A percentile compares a stretch with the other conserved stretches of the same genome.
Conservation (phyloP, 2,113 vertebrate genomes). For the Gymnobelideus leadbeateri region DNA sequence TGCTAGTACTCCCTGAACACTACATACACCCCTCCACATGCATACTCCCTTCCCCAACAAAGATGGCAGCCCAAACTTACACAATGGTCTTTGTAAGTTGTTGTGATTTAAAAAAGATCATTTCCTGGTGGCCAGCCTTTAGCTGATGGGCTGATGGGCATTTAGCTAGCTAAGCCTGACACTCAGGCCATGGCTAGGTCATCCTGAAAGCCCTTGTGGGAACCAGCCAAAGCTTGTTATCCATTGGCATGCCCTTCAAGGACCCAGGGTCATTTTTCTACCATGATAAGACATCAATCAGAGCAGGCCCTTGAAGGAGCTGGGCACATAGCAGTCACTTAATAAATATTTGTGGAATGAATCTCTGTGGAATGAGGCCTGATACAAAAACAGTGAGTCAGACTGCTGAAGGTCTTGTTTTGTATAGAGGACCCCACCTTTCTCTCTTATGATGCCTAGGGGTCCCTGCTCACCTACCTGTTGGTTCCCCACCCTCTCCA, state of each 20-base stretch:
- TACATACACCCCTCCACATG: neutral
- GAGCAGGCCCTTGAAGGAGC: neutral
- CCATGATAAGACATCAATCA: neutral
- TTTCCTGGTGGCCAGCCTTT: neutral
- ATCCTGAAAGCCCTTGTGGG: neutral
- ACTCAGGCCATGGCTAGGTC: neutral
- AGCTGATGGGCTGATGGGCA: neutral
- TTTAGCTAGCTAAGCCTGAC: neutral
- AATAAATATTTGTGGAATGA: conserved; percentile 6
- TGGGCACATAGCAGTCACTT: neutral
- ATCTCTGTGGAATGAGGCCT: neutral
- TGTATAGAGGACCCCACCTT: neutral
- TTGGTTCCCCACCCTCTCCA: neutral
- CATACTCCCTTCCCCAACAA: neutral
- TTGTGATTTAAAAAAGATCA: neutral
- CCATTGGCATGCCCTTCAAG: neutral
- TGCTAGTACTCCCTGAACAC: neutral
- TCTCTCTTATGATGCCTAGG: neutral
- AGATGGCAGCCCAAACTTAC: neutral
- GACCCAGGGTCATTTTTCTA: neutral
- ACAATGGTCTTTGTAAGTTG: neutral
- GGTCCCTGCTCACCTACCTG: neutral
- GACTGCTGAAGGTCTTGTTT: neutral
- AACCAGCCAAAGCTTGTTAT: neutral
- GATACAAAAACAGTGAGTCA: conserved; percentile 4